Percentiles rank a stretch among this genome's conserved stretches.
phyloP scores from a whole-genome alignment of 2,113 vertebrate genomes.

The Brachypteracias leptosomus region DNA sequence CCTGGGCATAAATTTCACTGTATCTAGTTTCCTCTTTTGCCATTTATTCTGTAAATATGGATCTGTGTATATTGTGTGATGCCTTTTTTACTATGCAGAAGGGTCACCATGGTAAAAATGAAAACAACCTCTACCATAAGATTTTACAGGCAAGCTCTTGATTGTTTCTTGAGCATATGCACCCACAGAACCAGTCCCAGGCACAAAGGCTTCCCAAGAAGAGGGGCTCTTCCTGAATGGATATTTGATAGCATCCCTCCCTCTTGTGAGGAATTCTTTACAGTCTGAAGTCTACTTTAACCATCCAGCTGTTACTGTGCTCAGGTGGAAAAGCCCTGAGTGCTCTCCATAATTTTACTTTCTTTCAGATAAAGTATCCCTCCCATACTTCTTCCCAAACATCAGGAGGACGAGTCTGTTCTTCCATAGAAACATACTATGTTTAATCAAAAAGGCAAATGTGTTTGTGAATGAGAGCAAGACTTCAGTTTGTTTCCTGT shows the following conservation, averaged over 20 bases:
- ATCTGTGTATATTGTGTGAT: slow-evolving; percentile 20
- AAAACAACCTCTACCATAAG: background rate
- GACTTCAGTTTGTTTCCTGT: background rate
- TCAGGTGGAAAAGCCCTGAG: background rate
- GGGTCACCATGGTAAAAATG: background rate
- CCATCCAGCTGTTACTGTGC: background rate
- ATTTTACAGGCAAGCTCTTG: background rate
- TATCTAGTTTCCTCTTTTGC: slow-evolving; percentile 5
- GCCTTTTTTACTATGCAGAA: background rate
- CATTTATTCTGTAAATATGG: slow-evolving; percentile 40
- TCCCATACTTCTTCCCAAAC: background rate
- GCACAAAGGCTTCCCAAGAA: background rate
- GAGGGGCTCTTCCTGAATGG: background rate
- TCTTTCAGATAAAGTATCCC: background rate
- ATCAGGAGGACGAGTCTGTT: background rate
- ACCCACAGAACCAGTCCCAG: background rate
- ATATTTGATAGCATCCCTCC: background rate
- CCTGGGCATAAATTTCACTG: background rate
- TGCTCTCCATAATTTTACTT: background rate
- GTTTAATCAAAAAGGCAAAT: background rate
- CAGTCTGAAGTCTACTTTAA: background rate
- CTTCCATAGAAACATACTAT: background rate
- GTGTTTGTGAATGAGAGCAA: background rate
- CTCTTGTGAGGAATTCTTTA: background rate
- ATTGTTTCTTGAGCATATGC: background rate